Conservation (phyloP, 2,113 vertebrate genomes). For the Trichomycterus rosablanca region DNA sequence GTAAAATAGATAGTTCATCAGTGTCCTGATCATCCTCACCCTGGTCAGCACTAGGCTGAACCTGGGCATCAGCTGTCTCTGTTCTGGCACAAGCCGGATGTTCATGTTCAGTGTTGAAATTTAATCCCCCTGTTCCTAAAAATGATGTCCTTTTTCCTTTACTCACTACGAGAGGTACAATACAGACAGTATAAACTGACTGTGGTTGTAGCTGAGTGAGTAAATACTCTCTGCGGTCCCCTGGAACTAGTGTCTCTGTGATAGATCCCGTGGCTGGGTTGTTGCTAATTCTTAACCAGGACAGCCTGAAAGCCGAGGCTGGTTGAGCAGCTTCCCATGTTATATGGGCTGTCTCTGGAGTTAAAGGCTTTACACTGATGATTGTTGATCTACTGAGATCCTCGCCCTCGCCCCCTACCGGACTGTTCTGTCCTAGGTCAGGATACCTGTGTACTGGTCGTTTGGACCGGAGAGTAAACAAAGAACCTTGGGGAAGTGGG, state of each 20-base stretch:
- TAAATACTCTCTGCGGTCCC: constrained; percentile 84
- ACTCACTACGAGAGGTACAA: constrained; percentile 71
- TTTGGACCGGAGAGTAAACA: constrained; percentile 80
- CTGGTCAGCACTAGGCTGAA: constrained; percentile 71
- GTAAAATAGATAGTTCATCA: constrained; percentile 72
- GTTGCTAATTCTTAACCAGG: constrained; percentile 84
- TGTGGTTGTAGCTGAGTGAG: constrained; percentile 82
- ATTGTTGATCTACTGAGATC: constrained; percentile 71
- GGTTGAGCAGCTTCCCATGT: constrained; percentile 78
- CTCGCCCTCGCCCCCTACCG: constrained; percentile 59
- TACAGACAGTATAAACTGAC: constrained; percentile 86
- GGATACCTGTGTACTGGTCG: constrained; percentile 76
- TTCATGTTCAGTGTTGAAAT: constrained; percentile 74
- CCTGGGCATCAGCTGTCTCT: constrained; percentile 74
- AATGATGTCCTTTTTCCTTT: constrained; percentile 61
- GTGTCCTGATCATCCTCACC: constrained; percentile 68
- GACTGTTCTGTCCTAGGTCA: constrained; percentile 68
- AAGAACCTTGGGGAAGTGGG: constrained; percentile 78
- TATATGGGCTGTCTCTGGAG: constrained; percentile 82
- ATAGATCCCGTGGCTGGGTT: constrained; percentile 82
- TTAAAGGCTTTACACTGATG: constrained; percentile 81
- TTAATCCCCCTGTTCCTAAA: constrained; percentile 68
- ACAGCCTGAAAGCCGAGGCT: constrained; percentile 80
- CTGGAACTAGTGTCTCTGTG: constrained; percentile 87
- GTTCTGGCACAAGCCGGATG: constrained; percentile 84